Conservation (phyloP, 2,797 vertebrate species). For the Anomalospiza imberbis region DNA sequence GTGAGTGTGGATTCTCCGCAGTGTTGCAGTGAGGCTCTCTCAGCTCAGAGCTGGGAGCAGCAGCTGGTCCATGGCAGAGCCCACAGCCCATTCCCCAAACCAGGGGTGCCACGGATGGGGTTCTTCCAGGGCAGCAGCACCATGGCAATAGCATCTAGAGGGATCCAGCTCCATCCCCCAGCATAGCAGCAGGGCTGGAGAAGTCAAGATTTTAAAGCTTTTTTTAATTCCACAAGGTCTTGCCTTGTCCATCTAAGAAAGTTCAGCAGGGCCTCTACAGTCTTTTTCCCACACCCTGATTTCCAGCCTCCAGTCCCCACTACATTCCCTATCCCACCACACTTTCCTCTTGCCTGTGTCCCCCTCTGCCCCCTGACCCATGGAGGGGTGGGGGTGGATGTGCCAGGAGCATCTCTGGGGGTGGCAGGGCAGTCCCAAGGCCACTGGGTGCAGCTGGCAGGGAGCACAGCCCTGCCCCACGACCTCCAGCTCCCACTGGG, state of each 20-base stretch:
- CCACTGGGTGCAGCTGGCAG: neutral
- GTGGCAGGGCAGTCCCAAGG: neutral
- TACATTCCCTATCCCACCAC: neutral
- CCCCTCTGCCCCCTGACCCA: neutral
- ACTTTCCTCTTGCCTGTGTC: neutral
- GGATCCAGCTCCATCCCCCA: neutral
- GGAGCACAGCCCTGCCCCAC: neutral
- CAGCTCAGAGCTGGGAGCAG: neutral
- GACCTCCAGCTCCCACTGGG: neutral
- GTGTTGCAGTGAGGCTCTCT: neutral
- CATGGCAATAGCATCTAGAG: fast-evolving
- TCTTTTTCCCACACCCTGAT: neutral
- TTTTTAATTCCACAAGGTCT: neutral
- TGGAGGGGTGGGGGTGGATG: fast-evolving
- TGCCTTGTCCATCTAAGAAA: neutral
- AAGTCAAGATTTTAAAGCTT: neutral
- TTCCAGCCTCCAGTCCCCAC: neutral
- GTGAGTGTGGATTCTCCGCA: neutral
- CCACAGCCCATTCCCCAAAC: neutral
- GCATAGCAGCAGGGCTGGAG: neutral
- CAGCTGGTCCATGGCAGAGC: neutral
- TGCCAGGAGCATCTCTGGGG: no score
- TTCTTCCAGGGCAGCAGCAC: neutral
- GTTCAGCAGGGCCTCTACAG: neutral
- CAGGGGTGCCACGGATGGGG: fast-evolving